phyloP scores from a whole-genome alignment of 2,113 vertebrate genomes.

The Scolopax mira region DNA sequence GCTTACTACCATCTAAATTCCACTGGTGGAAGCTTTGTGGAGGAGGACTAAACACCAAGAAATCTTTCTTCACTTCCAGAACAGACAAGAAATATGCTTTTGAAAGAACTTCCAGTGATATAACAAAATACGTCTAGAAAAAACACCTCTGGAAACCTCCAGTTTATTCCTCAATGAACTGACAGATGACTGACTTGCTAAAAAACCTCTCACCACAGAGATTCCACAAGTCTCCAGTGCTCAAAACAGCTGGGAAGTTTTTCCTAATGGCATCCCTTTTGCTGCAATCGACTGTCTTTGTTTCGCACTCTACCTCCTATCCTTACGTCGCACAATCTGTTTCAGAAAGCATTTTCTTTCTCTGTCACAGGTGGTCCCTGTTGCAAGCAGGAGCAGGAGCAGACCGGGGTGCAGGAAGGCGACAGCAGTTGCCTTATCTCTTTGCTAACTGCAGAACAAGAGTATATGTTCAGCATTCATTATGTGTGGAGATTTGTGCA shows the following conservation, averaged over 20 bases:
- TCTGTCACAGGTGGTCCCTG: not conserved
- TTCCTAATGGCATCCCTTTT: not conserved
- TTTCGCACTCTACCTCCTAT: not conserved
- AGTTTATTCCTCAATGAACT: not conserved
- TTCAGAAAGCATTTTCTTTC: constrained; percentile 6
- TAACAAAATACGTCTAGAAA: not conserved
- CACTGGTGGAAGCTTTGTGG: not conserved
- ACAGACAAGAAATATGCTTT: not conserved
- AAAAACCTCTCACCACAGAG: not conserved
- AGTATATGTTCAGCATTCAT: not conserved
- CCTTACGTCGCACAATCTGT: not conserved
- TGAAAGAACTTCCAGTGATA: not conserved
- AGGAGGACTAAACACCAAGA: not conserved
- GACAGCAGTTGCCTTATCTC: not conserved
- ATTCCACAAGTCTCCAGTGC: not conserved
- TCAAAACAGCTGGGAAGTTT: not conserved
- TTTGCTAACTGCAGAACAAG: not conserved
- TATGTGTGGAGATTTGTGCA: not conserved
- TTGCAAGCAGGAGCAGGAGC: not conserved
- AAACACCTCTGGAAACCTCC: not conserved
- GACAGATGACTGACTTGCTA: not conserved
- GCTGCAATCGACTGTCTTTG: not conserved
- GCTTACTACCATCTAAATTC: not conserved
- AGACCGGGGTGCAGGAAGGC: not conserved
- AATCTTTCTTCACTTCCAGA: not conserved